Evolutionary conservation across 2,888 invertebrate species (phyloP).

Genomic region (Drosophila ezoana): DNA sequence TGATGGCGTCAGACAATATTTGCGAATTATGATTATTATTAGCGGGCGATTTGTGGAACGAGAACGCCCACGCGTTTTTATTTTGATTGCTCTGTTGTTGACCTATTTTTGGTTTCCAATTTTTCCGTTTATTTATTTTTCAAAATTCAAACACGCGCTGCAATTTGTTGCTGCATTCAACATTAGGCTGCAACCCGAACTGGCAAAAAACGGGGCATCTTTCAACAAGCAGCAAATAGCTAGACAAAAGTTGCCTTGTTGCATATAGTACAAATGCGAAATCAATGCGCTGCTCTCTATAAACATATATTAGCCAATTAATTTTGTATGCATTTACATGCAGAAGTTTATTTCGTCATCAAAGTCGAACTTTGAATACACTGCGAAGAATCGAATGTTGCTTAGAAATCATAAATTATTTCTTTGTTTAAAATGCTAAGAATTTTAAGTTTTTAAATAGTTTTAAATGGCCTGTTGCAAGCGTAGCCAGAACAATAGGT

Average conservation of each 20-base stretch:
- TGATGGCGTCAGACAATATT: slow-evolving; percentile 44
- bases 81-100: slow-evolving; percentile 52
- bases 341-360: neutral
- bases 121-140: slow-evolving; percentile 11
- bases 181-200: slow-evolving; percentile 66
- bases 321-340: slow-evolving; percentile 10
- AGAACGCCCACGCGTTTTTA: slow-evolving; percentile 35
- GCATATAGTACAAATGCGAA: slow-evolving; percentile 57
- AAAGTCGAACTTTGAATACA: slow-evolving; percentile 35
- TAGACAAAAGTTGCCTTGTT: slow-evolving; percentile 46
- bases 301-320: slow-evolving; percentile 39
- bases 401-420: neutral
- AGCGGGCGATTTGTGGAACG: slow-evolving; percentile 40
- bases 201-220: slow-evolving; percentile 59
- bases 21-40: slow-evolving; percentile 71
- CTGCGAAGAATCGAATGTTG: neutral
- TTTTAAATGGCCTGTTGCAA: neutral
- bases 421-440: neutral
- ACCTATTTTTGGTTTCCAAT: slow-evolving; percentile 57
- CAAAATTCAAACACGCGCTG: slow-evolving; percentile 29
- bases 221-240: slow-evolving; percentile 49
- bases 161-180: slow-evolving; percentile 64
- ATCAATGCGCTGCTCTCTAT: slow-evolving; percentile 55
- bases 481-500: neutral
- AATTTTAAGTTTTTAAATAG: neutral